Base-by-base conservation (phyloP, 1,140 invertebrate genomes). In the Drosophila sp. region DNA sequence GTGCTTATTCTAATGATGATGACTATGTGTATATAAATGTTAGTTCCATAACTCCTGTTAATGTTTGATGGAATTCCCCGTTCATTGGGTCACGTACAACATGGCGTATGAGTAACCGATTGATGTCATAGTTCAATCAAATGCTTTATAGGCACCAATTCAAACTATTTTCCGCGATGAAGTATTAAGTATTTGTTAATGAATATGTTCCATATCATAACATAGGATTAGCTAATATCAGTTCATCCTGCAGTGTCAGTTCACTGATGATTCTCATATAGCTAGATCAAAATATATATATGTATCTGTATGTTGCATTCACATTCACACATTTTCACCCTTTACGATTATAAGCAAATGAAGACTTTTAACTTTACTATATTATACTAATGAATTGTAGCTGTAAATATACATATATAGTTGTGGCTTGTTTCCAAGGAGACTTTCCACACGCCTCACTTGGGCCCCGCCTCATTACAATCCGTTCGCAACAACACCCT, bases 331-430 rank as follows among this genome's bases (percentile, higher is more conserved):
- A 1, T 56, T 38, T 60, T 64, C 60, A 74, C 38, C 47, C 23
- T 4, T 56, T 38, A 63, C 29, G 30, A 69, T 65, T 65, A 29
- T 54, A 74, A 77, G 75, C 75, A 77, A 74, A 77, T 74, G 75
- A 77, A 77, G 75, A 77, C 75, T 77, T 65, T 67, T 40, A 40
- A 38, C 38, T 60, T 65, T 60, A 50, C 44, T 50, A 50, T 50
- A 50, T 50, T 50, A 50, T 50, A 27, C 23, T 50, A 27, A 50
- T 10, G 44, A 50, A 50, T 50, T 50, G 44, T 50, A 38, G 30
- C 17, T 72, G 61, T 77, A 70, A 54, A 70, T 70, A 64, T 41
- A 17, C 17, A 17, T 17, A 17, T 17, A 17, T 17, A 17, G 17
- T 29, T 29, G 38, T 61, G 25, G 29, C n/a, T 44, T 40, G 25